A percentile compares a stretch with the other conserved stretches of the same genome.
Conservation (phyloP, 2,113 vertebrate species). For the Xerus inauris region DNA sequence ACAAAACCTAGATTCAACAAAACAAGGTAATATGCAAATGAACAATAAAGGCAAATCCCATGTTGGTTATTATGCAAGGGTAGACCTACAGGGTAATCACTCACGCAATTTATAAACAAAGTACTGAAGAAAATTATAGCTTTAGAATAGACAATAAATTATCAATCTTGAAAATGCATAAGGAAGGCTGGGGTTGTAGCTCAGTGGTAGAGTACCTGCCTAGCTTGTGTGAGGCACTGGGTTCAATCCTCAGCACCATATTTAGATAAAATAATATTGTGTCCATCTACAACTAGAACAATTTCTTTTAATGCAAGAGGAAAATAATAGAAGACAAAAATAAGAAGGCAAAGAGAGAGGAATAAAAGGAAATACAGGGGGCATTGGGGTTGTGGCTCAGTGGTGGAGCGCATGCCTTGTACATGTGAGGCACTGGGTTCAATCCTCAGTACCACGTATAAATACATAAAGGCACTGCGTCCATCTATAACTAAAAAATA, state of each 20-base stretch:
- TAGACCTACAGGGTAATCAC: neutral
- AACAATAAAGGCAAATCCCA: conserved; percentile 29
- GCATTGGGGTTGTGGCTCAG: no score
- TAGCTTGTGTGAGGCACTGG: no score
- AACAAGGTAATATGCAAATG: conserved; percentile 38
- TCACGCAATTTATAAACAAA: neutral
- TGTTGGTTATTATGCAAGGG: neutral
- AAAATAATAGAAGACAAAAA: conserved; percentile 30
- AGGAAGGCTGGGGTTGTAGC: neutral
- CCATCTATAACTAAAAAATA: no score
- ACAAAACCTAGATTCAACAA: neutral
- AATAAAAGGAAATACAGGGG: neutral
- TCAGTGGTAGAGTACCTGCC: no score
- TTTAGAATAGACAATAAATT: conserved; percentile 30
- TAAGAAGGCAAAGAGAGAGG: neutral
- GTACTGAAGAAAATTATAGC: neutral
- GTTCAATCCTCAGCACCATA: no score
- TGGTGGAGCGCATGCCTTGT: no score
- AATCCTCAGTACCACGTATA: no score
- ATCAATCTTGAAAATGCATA: conserved; percentile 14
- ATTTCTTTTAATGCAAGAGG: neutral
- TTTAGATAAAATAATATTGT: no score
- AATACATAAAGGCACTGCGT: no score
- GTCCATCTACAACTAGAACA: no score
- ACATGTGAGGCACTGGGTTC: no score